Evolutionary conservation across 2,888 invertebrate genomes (phyloP).

Genomic region (Nasonovia ribisnigri): DNA sequence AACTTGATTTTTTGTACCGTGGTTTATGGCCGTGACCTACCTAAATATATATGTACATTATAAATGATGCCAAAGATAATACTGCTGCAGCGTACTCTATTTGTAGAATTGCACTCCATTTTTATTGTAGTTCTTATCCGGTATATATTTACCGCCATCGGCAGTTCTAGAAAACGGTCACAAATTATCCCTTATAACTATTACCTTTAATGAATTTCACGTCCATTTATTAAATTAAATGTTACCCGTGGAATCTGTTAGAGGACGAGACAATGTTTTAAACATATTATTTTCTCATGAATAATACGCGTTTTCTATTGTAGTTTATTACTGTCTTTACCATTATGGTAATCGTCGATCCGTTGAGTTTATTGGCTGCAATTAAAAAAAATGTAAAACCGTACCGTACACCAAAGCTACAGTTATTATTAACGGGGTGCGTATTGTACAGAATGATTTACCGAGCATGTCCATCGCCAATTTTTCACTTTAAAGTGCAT

Average conservation of each 20-base stretch:
- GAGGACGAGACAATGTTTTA: neutral
- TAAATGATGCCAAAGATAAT: too few relatives aligned
- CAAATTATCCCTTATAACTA: neutral
- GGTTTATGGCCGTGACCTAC: too few relatives aligned
- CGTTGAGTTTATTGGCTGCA: too few relatives aligned
- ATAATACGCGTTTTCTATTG: neutral
- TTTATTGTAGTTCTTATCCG: neutral
- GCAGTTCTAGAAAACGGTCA: neutral
- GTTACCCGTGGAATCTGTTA: neutral
- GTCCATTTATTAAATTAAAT: slow-evolving; percentile 9
- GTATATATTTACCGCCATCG: neutral
- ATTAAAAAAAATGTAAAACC: too few relatives aligned
- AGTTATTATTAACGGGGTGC: too few relatives aligned
- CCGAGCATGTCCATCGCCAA: too few relatives aligned
- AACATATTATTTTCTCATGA: slow-evolving; percentile 5
- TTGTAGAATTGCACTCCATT: neutral
- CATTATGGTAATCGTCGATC: too few relatives aligned
- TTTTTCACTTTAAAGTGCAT: too few relatives aligned
- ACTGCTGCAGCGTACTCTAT: neutral
- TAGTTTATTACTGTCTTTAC: too few relatives aligned
- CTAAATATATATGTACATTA: too few relatives aligned
- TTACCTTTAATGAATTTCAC: slow-evolving; percentile 26
- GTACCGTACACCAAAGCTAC: too few relatives aligned
- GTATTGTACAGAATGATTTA: too few relatives aligned
- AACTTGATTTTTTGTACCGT: neutral